Conservation (phyloP, 2,113 vertebrate genomes). For the Edolisoma coerulescens region DNA sequence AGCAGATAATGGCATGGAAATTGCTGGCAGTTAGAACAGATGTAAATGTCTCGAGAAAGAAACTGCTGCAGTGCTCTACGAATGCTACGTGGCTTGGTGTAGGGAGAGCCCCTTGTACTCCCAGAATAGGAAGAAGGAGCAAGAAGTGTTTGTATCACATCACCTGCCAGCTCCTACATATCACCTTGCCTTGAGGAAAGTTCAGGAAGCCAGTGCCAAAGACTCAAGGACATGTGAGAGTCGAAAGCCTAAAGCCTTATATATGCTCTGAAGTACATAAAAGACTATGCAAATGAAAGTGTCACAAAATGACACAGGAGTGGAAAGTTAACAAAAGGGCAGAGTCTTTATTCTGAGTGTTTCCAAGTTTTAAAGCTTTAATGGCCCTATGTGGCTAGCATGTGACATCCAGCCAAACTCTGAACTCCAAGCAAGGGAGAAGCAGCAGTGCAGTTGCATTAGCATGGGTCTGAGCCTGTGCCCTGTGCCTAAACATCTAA, state of each 20-base stretch:
- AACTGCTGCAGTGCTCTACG: background rate
- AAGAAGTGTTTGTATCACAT: background rate
- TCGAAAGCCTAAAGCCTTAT: background rate
- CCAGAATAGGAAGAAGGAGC: background rate
- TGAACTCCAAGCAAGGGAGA: background rate
- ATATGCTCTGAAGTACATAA: background rate
- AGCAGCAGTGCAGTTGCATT: background rate
- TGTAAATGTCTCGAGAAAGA: background rate
- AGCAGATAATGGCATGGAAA: background rate
- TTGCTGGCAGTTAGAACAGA: background rate
- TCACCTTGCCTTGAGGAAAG: background rate
- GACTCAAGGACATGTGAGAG: background rate
- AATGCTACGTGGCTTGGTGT: background rate
- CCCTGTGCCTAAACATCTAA: background rate
- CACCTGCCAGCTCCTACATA: background rate
- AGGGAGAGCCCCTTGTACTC: background rate
- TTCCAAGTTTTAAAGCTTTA: background rate
- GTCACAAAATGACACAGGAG: background rate
- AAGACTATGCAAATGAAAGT: background rate
- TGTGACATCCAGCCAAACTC: background rate
- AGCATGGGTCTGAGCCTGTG: background rate
- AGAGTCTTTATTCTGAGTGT: background rate
- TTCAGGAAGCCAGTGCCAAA: background rate
- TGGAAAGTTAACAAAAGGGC: background rate
- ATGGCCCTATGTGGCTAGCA: background rate